Evolutionary conservation across 2,113 vertebrate genomes (phyloP).

Genomic region (Lontra canadensis): DNA sequence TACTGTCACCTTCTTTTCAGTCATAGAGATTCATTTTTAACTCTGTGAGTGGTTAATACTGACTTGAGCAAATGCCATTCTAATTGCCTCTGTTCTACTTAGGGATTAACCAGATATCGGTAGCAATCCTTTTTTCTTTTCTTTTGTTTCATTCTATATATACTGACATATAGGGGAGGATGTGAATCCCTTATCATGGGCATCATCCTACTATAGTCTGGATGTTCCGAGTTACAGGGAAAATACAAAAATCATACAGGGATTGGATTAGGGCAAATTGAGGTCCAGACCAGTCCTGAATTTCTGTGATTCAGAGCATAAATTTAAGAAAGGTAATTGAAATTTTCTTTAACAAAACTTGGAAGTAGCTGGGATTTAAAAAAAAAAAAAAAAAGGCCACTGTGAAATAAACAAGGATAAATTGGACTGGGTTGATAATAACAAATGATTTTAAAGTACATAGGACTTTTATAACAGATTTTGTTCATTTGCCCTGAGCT

Average conservation of each 20-base stretch:
- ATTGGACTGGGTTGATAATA: background rate
- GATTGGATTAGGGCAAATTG: background rate
- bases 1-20: constrained; percentile 38
- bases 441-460: background rate
- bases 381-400: background rate
- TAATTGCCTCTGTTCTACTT: background rate
- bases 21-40: background rate
- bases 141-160: background rate
- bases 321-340: background rate
- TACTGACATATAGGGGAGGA: background rate
- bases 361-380: background rate
- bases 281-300: background rate
- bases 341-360: background rate
- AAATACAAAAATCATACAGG: background rate
- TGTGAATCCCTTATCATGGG: background rate
- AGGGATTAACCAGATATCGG: background rate
- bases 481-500: background rate
- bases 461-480: background rate
- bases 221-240: background rate
- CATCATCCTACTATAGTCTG: background rate
- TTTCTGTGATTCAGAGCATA: constrained; percentile 3
- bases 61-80: background rate
- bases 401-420: background rate
- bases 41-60: background rate
- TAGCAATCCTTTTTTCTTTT: background rate